Base-by-base conservation (phyloP, 2,113 vertebrate genomes). In the Ageneiosus marmoratus region DNA sequence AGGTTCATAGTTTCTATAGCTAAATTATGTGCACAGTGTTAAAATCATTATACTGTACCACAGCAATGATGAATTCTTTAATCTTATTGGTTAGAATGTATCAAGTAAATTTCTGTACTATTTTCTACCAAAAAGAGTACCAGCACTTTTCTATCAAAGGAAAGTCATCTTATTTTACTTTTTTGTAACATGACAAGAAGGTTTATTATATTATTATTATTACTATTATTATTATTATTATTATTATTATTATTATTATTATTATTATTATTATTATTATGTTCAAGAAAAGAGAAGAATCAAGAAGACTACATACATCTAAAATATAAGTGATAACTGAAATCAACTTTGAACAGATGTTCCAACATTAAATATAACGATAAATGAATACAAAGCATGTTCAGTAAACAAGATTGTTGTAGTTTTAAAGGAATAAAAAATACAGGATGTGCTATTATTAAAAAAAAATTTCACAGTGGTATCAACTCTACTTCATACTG, bases 1-100 rank as follows among this genome's bases (percentile, higher is more conserved):
- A 46, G 72, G 46, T 76, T 55, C 50, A 73, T 72, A n/a, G n/a
- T n/a, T n/a, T n/a, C n/a, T n/a, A n/a, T 29, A 32, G 41, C 75
- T 62, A 51, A 18, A 46, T 81, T 81, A 32, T 50, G n/a, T 4
- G 18, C 27, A 20, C 7, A 18, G 77, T 73, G 7, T 22, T 67
- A n/a, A 41, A 73, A 79, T 65, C 22, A 12, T 53, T 53, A 24
- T 6, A 75, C 48, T 53, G 13, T 6, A 75, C 48, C 29, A 13
- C 9, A 34, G 29, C 51, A 6, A 18, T 37, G 29, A 22, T 55
- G 50, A 37, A 55, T 76, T 34, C 29, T 37, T 34, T 5, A 76
- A 37, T 37, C 29, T 76, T 37, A 76, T 37, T 37, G 18, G 29
- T 76, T 32, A 13, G 51, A 37, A 55, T 12, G 29, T 34, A 55